These are phyloP conservation scores for Cryptus armator DNA, from an alignment of 2,888 invertebrate species.

Conservation along the genomic window DNA sequence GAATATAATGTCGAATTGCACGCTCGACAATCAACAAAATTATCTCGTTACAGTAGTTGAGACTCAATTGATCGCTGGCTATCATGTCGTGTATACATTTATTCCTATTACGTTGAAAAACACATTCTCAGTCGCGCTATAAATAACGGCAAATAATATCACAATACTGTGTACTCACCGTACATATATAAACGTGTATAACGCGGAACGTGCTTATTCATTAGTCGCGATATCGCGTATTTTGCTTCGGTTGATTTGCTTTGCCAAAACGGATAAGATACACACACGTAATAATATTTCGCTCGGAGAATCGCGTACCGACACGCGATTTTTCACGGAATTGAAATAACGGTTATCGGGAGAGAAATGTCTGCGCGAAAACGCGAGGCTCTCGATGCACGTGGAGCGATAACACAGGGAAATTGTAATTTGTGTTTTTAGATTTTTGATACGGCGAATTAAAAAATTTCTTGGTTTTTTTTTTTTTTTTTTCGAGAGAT, in stretches of 20 bases:
- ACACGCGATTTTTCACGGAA: conserved; percentile 10
- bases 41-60: conserved; percentile 6
- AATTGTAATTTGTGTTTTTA: background rate
- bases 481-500: too few species aligned
- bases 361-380: background rate
- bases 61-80: too few species aligned
- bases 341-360: conserved; percentile 10
- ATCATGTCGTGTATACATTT: too few species aligned
- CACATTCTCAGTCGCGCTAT: background rate
- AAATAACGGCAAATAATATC: background rate
- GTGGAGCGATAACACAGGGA: conserved; percentile 56
- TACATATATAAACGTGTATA: conserved; percentile 13
- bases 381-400: conserved; percentile 39
- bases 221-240: background rate
- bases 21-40: conserved; percentile 34
- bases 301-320: conserved; percentile 4
- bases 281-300: background rate
- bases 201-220: conserved; percentile 25
- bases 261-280: conserved; percentile 46
- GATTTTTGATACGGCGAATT: background rate
- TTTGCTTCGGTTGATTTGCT: conserved; percentile 40
- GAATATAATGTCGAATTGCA: conserved; percentile 15
- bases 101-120: background rate
- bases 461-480: background rate
- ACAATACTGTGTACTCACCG: background rate